phyloP scores from a whole-genome alignment of 2,797 vertebrate species.

The Danio tinwini region DNA sequence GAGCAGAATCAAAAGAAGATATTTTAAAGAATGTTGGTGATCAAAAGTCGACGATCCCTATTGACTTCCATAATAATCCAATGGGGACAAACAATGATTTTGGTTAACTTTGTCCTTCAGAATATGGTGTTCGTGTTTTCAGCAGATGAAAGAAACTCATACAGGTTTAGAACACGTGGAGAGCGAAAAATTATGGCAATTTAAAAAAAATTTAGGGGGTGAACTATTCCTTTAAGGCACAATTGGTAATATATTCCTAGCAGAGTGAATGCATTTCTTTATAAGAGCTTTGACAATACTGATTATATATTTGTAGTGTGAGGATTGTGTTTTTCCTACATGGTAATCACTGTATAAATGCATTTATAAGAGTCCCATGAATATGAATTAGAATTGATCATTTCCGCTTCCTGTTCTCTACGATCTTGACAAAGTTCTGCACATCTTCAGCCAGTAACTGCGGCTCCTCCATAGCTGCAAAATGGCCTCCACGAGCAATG shows the following conservation, averaged over 20 bases:
- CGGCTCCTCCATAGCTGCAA: conserved; percentile 90
- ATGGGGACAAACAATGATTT: too few relatives aligned
- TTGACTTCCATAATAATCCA: too few relatives aligned
- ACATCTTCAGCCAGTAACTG: conserved; percentile 85
- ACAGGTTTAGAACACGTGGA: too few relatives aligned
- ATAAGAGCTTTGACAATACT: neutral
- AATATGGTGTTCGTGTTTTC: too few relatives aligned
- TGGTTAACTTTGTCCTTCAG: too few relatives aligned
- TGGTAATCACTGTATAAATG: neutral
- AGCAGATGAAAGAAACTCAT: too few relatives aligned
- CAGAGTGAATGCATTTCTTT: conserved; percentile 1
- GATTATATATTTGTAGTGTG: neutral
- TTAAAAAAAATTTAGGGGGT: too few relatives aligned
- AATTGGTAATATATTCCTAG: neutral
- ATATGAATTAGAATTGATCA: neutral
- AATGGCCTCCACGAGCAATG: conserved; percentile 86
- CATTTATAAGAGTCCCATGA: neutral
- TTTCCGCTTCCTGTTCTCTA: conserved; percentile 72
- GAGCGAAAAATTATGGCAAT: too few relatives aligned
- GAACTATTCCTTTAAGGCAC: neutral
- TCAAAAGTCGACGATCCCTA: too few relatives aligned
- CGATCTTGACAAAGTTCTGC: conserved; percentile 77
- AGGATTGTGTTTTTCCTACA: neutral
- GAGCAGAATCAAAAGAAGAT: too few relatives aligned
- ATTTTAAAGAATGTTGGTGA: too few relatives aligned